Evolutionary conservation across 2,797 vertebrate species (phyloP), one percentile per base, ranked within the genome.

Genomic region (Acipenser oxyrinchus): DNA sequence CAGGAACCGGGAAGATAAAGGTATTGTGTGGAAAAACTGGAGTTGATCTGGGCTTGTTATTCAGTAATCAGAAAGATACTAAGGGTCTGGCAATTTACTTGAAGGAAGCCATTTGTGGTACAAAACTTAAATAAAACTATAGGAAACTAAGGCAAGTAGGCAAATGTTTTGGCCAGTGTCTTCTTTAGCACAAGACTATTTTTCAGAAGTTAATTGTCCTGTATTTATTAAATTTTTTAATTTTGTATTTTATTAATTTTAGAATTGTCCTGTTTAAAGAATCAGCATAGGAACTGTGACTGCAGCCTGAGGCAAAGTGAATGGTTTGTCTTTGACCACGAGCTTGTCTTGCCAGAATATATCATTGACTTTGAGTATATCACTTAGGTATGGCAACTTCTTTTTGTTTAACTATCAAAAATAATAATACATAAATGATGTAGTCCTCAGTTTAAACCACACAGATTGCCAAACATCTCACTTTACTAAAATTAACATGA

Each of bases 271-370:
- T 51, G n/a, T 49, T 77, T 78, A 68, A 58, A 72, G 8, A 68
- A 65, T 60, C 74, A 76, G 53, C 72, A 75, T 9, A 71, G 72
- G 52, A 80, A 66, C 66, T 87, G 87, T 68, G 78, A 83, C 60
- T 89, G 86, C 77, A 79, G 70, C 57, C 74, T 76, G 10, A 69
- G 77, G 48, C 83, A 82, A 68, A 88, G 73, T 66, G 82, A 89
- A 73, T 95, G 92, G 89, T 89, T 93, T 78, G 78, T 94, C 70
- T 94, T 93, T 74, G 89, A 93, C 70, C 87, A 79, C 64, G 88
- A 93, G 18, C 84, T 94, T 11, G 77, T 92, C 71, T 81, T 95
- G 71, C 92, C 94, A 10, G 91, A 94, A 75, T 91, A 91, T 75
- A 61, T 92, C 50, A 77, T 91, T 65, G 88, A 89, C 72, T 90